A percentile compares a stretch with the other conserved stretches of the same genome.
Conservation (phyloP, 2,888 invertebrate species). For the Troilus luridus region DNA sequence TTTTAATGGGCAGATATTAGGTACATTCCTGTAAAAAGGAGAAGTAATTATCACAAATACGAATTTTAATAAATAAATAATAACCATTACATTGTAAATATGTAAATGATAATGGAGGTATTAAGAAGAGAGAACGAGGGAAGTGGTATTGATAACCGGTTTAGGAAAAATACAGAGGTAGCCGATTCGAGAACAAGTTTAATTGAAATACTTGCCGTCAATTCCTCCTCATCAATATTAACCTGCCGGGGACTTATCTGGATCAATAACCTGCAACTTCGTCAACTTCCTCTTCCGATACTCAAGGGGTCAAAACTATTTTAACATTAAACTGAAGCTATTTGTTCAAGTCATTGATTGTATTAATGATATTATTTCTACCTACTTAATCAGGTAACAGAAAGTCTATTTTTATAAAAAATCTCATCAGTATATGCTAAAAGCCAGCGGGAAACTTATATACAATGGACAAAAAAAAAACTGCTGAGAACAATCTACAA, state of each 20-base stretch:
- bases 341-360: background rate
- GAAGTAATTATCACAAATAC: no score
- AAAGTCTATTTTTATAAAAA: background rate
- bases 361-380: background rate
- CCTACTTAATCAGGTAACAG: background rate
- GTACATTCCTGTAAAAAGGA: no score
- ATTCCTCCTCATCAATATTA: background rate
- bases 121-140: background rate
- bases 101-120: background rate
- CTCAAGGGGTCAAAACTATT: background rate
- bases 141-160: background rate
- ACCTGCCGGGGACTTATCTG: background rate
- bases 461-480: no score
- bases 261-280: background rate
- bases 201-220: constrained; percentile 8
- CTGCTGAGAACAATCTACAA: no score
- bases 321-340: background rate
- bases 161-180: background rate
- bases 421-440: no score
- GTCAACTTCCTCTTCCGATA: background rate
- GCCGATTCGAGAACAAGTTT: background rate
- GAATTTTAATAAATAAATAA: no score
- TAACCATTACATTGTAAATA: no score
- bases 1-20: no score
- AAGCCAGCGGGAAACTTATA: no score